A percentile compares a stretch with the other conserved stretches of the same genome.
These are phyloP conservation scores for Lucilia cuprina DNA, from an alignment of 1,140 invertebrate species.

Conservation along the genomic window DNA sequence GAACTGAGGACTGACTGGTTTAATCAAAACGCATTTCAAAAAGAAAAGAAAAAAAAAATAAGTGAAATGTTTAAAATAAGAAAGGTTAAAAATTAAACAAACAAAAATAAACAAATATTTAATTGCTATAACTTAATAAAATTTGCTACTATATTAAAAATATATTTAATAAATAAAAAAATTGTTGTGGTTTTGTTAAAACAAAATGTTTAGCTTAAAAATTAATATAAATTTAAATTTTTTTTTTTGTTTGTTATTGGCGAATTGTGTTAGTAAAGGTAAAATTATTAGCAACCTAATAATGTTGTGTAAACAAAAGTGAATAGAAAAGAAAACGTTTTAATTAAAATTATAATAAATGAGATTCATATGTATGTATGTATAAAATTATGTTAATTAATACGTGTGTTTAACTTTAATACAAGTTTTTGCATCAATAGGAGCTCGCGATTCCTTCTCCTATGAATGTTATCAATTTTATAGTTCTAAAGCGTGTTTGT, in stretches of 20 bases:
- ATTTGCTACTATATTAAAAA: neutral
- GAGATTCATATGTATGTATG: too few relatives aligned
- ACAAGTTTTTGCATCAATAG: too few relatives aligned
- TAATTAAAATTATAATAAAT: too few relatives aligned
- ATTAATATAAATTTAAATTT: neutral
- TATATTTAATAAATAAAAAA: too few relatives aligned
- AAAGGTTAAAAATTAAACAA: neutral
- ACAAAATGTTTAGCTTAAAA: neutral
- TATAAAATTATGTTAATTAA: too few relatives aligned
- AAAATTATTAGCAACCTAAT: neutral
- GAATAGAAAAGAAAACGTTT: neutral
- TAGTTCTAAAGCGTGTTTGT: too few relatives aligned
- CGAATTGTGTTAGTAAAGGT: neutral
- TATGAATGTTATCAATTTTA: too few relatives aligned
- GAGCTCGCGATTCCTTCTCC: too few relatives aligned
- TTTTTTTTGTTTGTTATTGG: neutral
- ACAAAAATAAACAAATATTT: neutral
- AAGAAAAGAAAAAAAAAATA: neutral
- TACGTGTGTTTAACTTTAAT: too few relatives aligned
- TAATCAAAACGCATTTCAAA: neutral
- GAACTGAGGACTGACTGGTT: slow-evolving; percentile 13
- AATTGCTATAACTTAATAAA: neutral
- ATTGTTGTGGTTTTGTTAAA: neutral
- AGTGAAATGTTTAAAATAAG: neutral
- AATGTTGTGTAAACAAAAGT: neutral